Evolutionary conservation across 2,113 vertebrate genomes (phyloP).

Genomic region (Clarias magur): DNA sequence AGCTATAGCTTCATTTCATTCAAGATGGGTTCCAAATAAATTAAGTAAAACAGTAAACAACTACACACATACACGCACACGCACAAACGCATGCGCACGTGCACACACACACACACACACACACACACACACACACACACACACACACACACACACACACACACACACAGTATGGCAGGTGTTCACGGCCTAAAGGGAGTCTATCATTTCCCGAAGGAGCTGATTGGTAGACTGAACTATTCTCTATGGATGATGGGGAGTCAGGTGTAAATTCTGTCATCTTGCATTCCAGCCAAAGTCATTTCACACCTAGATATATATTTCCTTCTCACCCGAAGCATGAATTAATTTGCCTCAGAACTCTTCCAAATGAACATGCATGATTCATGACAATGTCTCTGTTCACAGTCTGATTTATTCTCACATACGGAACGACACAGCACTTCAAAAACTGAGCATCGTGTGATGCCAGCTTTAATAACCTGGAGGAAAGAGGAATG

Average conservation of each 20-base stretch:
- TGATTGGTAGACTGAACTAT: constrained; percentile 31
- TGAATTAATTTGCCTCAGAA: constrained; percentile 42
- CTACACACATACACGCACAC: background rate
- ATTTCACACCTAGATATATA: constrained; percentile 26
- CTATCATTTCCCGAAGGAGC: constrained; percentile 6
- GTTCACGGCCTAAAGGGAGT: constrained; percentile 23
- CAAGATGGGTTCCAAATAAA: background rate
- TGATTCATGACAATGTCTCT: constrained; percentile 44
- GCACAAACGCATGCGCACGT: background rate
- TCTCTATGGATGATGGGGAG: constrained; percentile 4
- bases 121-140: background rate
- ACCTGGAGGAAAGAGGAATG: background rate
- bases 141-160: background rate
- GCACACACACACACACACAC: background rate
- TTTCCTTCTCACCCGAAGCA: constrained; percentile 33
- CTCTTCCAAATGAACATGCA: constrained; percentile 38
- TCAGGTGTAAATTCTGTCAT: constrained; percentile 14
- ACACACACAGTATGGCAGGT: constrained; percentile 8
- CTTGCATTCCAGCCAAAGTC: constrained; percentile 32
- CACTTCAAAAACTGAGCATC: constrained; percentile 37
- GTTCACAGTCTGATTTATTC: constrained; percentile 34
- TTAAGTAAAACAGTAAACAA: background rate
- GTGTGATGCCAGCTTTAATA: constrained; percentile 24
- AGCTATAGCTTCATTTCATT: background rate
- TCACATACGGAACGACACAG: constrained; percentile 36